These are phyloP conservation scores for Chloroceryle aenea DNA, from an alignment of 2,113 vertebrate genomes.

Conservation along the genomic window DNA sequence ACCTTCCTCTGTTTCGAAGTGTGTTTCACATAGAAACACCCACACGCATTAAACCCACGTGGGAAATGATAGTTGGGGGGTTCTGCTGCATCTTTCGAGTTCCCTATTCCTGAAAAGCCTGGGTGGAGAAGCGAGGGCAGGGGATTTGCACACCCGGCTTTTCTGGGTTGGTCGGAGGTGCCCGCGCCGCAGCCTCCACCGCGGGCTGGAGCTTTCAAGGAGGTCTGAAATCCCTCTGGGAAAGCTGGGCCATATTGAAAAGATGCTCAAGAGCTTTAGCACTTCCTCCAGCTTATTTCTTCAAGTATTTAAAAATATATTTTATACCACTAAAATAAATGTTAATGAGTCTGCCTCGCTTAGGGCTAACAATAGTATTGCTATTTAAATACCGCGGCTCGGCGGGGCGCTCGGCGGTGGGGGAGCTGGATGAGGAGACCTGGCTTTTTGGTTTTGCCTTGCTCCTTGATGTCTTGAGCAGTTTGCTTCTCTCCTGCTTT, in stretches of 20 bases:
- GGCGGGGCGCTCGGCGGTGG: not conserved
- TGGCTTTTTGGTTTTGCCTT: not conserved
- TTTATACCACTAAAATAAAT: slow-evolving; percentile 30
- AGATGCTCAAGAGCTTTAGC: not conserved
- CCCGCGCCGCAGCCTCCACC: rapidly evolving
- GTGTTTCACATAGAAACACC: not conserved
- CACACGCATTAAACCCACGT: not conserved
- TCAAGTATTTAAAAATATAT: slow-evolving; percentile 44
- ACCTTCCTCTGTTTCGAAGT: not conserved
- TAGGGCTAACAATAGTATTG: slow-evolving; percentile 26
- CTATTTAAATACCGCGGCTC: slow-evolving; percentile 4
- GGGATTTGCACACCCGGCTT: not conserved
- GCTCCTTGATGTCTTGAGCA: slow-evolving; percentile 18
- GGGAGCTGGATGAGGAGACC: not conserved
- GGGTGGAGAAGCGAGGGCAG: not conserved
- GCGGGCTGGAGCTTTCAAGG: not conserved
- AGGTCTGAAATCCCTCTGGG: not conserved
- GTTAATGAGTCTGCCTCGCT: slow-evolving; percentile 23
- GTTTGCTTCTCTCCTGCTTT: slow-evolving; percentile 8
- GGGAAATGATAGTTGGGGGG: not conserved
- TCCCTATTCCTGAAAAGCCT: not conserved
- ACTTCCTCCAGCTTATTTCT: slow-evolving; percentile 55
- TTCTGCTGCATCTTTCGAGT: not conserved
- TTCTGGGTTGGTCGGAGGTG: not conserved
- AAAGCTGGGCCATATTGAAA: slow-evolving; percentile 6